These are phyloP conservation scores for Tribolium madens DNA, from an alignment of 1,140 invertebrate species.

Conservation along the genomic window DNA sequence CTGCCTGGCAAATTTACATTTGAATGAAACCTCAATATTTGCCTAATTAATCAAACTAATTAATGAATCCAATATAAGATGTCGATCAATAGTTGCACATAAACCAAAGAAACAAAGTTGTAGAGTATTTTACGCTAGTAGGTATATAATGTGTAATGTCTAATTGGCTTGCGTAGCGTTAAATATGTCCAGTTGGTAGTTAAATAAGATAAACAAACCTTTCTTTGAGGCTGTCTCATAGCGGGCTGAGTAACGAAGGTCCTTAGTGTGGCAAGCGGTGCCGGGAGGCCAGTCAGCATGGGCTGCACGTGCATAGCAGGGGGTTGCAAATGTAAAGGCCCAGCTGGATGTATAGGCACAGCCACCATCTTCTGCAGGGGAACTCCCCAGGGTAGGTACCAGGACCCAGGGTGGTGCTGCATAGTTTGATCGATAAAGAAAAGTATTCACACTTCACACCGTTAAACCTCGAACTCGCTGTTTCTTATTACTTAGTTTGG, in stretches of 20 bases:
- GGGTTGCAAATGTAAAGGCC: constrained; percentile 60
- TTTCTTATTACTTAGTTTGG: constrained; percentile 7
- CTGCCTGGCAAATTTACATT: not conserved
- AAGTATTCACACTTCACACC: constrained; percentile 43
- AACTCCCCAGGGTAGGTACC: constrained; percentile 70
- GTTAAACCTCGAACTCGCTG: not conserved
- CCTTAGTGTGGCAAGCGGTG: constrained; percentile 63
- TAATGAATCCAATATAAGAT: not conserved
- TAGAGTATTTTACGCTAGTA: not conserved
- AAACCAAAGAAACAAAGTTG: not conserved
- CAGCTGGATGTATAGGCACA: constrained; percentile 64
- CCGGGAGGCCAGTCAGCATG: constrained; percentile 62
- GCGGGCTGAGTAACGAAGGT: constrained; percentile 63
- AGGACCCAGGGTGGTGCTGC: constrained; percentile 68
- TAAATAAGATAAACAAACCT: constrained; percentile 49
- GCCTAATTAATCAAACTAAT: constrained; percentile 10
- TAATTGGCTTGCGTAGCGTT: not conserved
- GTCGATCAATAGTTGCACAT: constrained; percentile 20
- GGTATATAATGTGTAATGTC: not conserved
- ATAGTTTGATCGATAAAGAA: constrained; percentile 59
- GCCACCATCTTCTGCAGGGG: constrained; percentile 70
- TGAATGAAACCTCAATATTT: constrained; percentile 24
- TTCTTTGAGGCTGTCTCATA: constrained; percentile 60
- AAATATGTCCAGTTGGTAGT: not conserved
- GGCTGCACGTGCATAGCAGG: constrained; percentile 63